Evolutionary conservation across 2,113 vertebrate genomes (phyloP).

Genomic region (Arenaria interpres): DNA sequence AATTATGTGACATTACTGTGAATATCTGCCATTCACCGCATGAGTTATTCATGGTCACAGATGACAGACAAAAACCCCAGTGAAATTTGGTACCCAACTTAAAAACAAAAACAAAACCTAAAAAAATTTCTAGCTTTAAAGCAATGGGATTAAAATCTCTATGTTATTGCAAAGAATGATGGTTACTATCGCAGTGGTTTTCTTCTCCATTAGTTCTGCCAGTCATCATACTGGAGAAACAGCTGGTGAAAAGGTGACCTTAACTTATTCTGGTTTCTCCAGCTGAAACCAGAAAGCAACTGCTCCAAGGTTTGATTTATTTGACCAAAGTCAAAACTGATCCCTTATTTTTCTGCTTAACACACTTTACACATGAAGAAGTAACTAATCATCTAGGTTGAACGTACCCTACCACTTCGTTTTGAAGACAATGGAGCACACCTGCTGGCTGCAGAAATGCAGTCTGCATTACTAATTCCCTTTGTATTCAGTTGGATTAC

Average conservation of each 20-base stretch:
- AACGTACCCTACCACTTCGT: neutral
- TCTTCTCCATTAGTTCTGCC: neutral
- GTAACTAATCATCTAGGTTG: neutral
- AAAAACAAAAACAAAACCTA: neutral
- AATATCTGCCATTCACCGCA: neutral
- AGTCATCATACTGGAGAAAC: neutral
- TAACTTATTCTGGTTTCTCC: neutral
- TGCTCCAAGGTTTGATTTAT: neutral
- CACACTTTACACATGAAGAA: neutral
- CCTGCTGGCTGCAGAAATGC: neutral
- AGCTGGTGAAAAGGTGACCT: neutral
- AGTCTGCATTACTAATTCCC: neutral
- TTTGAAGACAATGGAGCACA: neutral
- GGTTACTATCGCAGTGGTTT: neutral
- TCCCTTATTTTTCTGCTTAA: accelerated
- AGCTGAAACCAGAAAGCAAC: neutral
- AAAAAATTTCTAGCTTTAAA: neutral
- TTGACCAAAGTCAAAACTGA: neutral
- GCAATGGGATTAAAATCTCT: neutral
- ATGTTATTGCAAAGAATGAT: neutral
- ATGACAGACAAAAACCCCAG: neutral
- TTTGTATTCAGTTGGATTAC: neutral
- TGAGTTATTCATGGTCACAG: neutral
- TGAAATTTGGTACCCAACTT: neutral
- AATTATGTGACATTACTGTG: neutral